Evolutionary conservation across 1,140 invertebrate genomes (phyloP), one percentile per base, ranked within the genome.

Genomic region (Schlechtendalia chinensis): DNA sequence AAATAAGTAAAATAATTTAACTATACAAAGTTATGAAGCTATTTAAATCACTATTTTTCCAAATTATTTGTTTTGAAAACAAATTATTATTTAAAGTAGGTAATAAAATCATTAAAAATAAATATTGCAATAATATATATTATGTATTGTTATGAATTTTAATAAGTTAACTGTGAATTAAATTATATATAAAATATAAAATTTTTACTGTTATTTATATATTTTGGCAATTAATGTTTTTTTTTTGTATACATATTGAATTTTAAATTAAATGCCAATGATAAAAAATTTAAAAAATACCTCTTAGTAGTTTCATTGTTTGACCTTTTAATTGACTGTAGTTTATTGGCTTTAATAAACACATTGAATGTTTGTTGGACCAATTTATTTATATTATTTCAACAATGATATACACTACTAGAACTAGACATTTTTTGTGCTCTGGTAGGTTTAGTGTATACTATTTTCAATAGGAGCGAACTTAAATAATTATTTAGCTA

Each of bases 271-370:
- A 19, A 29, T 53, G 53, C n/a, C 71, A 74, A 54, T 74, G 50
- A 74, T 3, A n/a, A 12, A 4, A 19, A 27, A 74, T 32, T 74
- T 1, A 56, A 12, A 74, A 53, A 4, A 29, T 29, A 53, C n/a
- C 16, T 56, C 19, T 10, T 61, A 53, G 22, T 74, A 58, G 72
- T 75, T 56, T 53, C 27, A 74, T 74, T 74, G 53, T 74, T 58
- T 75, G 72, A 75, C 72, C 72, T 59, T 45, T 75, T 75, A 75
- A 58, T 74, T 54, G 16, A 50, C 12, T 3, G 53, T 75, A 6
- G 72, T 75, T 75, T 75, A 75, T 75, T 75, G 54, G 54, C 72
- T 75, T 75, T 45, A 75, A 75, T 75, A 59, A 59, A 75, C 5
- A 14, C 54, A 75, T 75, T 75, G 54, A 75, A 75, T 39, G 54